Percentiles rank a stretch among this genome's conserved stretches.
Conservation (phyloP, 2,888 invertebrate species). For the Heliconius cydno region DNA sequence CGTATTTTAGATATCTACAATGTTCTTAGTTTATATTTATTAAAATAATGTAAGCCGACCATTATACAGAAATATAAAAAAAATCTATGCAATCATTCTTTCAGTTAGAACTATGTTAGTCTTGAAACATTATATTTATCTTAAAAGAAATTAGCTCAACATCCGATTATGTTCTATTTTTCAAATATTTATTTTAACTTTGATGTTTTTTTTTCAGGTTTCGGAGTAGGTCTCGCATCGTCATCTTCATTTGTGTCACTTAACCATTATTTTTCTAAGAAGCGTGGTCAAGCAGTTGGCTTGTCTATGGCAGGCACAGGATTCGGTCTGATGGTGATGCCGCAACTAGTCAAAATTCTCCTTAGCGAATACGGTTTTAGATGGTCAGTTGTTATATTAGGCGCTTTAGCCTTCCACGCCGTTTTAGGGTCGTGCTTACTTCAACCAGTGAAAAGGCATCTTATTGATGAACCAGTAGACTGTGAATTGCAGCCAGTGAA, state of each 20-base stretch:
- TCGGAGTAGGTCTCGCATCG: slow-evolving; percentile 90
- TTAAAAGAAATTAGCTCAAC: background rate
- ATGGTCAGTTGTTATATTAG: slow-evolving; percentile 87
- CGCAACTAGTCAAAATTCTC: slow-evolving; percentile 87
- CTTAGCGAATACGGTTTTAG: slow-evolving; percentile 86
- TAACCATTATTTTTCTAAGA: slow-evolving; percentile 89
- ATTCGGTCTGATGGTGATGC: slow-evolving; percentile 91
- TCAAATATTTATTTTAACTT: background rate
- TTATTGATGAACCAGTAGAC: slow-evolving; percentile 83
- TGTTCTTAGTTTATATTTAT: too few relatives aligned
- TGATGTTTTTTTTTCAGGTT: slow-evolving; percentile 77
- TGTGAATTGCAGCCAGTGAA: slow-evolving; percentile 80
- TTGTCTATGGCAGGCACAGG: slow-evolving; percentile 92
- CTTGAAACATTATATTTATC: background rate
- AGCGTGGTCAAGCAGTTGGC: slow-evolving; percentile 91
- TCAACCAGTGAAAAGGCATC: slow-evolving; percentile 89
- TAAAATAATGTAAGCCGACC: too few relatives aligned
- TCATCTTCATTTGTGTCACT: slow-evolving; percentile 91
- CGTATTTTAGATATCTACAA: too few relatives aligned
- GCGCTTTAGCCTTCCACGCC: slow-evolving; percentile 87
- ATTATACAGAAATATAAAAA: too few relatives aligned
- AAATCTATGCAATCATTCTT: background rate
- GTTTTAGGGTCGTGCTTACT: slow-evolving; percentile 86
- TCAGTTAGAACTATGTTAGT: background rate
- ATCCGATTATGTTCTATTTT: background rate